phyloP scores from a whole-genome alignment of 2,888 invertebrate species.

The Lasioglossum morio region DNA sequence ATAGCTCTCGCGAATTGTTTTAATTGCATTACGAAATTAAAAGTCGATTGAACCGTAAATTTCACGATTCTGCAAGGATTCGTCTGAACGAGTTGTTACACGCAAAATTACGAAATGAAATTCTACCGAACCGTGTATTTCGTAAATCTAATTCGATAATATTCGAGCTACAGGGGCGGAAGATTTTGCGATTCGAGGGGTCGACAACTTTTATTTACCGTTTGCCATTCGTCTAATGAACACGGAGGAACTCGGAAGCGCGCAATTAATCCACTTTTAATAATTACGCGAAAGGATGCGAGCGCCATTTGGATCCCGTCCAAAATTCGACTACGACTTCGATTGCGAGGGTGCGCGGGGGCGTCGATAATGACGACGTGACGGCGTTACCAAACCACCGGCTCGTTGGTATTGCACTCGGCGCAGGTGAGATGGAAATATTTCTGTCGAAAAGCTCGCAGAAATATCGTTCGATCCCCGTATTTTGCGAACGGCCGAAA shows the following conservation, averaged over 20 bases:
- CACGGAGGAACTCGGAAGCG: neutral
- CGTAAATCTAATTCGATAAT: neutral
- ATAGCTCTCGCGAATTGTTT: too few relatives aligned
- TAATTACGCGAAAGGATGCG: constrained; percentile 44
- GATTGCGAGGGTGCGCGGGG: constrained; percentile 1
- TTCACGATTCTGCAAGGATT: too few relatives aligned
- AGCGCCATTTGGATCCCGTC: constrained; percentile 42
- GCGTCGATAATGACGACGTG: constrained; percentile 55
- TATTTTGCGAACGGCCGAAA: neutral
- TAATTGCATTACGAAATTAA: too few relatives aligned
- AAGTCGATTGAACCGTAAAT: too few relatives aligned
- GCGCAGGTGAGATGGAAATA: neutral
- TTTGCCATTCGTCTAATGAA: constrained; percentile 10
- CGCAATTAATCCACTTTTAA: constrained; percentile 50
- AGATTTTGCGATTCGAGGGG: neutral
- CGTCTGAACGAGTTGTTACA: too few relatives aligned
- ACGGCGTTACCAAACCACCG: constrained; percentile 30
- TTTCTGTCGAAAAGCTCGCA: neutral
- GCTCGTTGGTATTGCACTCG: constrained; percentile 18
- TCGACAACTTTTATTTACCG: neutral
- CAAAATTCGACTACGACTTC: constrained; percentile 41
- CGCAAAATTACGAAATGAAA: too few relatives aligned
- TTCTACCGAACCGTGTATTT: too few relatives aligned
- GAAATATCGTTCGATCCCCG: constrained; percentile 2
- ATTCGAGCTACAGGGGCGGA: neutral